Evolutionary conservation across 2,888 invertebrate species (phyloP).

Genomic region (Chorisops tibialis): DNA sequence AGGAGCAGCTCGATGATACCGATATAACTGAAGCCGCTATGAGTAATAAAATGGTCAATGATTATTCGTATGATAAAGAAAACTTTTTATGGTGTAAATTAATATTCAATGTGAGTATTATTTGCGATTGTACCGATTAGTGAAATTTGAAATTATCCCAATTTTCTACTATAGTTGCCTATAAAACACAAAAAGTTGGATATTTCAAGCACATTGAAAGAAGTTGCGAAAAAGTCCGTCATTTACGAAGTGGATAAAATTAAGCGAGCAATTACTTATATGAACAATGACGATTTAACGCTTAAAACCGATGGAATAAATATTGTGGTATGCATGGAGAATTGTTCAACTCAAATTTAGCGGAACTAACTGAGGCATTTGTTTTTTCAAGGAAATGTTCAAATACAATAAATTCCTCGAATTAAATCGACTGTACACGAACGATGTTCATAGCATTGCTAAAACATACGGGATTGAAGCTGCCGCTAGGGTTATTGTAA

Average conservation of each 20-base stretch:
- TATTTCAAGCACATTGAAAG: slow-evolving; percentile 68
- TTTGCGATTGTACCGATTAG: not conserved
- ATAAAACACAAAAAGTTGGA: slow-evolving; percentile 67
- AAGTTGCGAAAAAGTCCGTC: slow-evolving; percentile 67
- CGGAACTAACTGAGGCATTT: not conserved
- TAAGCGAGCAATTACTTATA: slow-evolving; percentile 77
- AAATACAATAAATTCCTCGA: slow-evolving; percentile 75
- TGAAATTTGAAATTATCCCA: not conserved
- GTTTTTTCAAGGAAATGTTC: slow-evolving; percentile 69
- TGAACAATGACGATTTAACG: slow-evolving; percentile 61
- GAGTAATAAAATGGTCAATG: slow-evolving; percentile 47
- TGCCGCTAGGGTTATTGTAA: slow-evolving; percentile 83
- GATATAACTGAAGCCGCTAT: slow-evolving; percentile 42
- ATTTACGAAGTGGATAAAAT: slow-evolving; percentile 79
- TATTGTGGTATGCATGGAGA: slow-evolving; percentile 58
- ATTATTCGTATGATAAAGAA: slow-evolving; percentile 73
- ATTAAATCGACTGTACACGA: slow-evolving; percentile 80
- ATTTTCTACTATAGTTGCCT: slow-evolving; percentile 53
- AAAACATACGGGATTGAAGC: slow-evolving; percentile 95
- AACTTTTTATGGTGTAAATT: slow-evolving; percentile 82
- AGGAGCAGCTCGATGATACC: slow-evolving; percentile 28
- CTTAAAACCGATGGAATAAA: slow-evolving; percentile 96
- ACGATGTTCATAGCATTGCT: slow-evolving; percentile 90
- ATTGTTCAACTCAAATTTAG: slow-evolving; percentile 8
- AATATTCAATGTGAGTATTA: slow-evolving; percentile 62